Base-by-base conservation (phyloP, 2,797 vertebrate genomes). In the Rhynchonycteris naso region DNA sequence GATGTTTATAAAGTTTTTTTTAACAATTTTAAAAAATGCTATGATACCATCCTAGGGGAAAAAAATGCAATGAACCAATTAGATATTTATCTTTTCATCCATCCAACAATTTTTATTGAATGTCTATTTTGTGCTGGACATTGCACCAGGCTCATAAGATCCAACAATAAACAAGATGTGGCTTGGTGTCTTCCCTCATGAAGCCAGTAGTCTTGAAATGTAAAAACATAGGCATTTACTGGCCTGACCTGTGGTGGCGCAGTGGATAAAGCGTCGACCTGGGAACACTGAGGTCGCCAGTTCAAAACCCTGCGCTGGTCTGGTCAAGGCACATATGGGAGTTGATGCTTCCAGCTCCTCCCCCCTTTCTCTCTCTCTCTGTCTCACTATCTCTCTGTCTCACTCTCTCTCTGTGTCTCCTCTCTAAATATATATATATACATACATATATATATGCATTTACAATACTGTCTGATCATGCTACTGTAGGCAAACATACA, bases 21-120 rank as follows among this genome's bases (percentile, higher is more conserved):
- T 50, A 88, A 90, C 9, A 93, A 78, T 74, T 68, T 19, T 79
- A 15, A n/a, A 52, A 91, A 83, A 79, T 59, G 50, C 16, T 66
- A 88, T 54, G 7, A 82, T n/a, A 59, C 76, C 66, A 69, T 58
- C 63, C 56, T 50, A 78, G 33, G 71, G 14, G 16, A 14, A 54
- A 71, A 94, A 75, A 82, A 74, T 88, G 43, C 68, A 87, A 68
- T 24, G 65, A 50, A 74, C 30, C 81, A 80, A 65, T 38, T 75
- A 65, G 12, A 75, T 87, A 75, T 38, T 69, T 9, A 59, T 26
- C 52, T 72, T 84, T 43, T 21, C n/a, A 68, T 85, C 24, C 52
- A 88, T 21, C 50, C 78, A 91, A 84, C 58, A 92, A 65, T 61
- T 85, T 83, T 81, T 82, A 71, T 56, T 61, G 28, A 76, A 74